Conservation (phyloP, 2,888 invertebrate species). For the Oligia latruncula region DNA sequence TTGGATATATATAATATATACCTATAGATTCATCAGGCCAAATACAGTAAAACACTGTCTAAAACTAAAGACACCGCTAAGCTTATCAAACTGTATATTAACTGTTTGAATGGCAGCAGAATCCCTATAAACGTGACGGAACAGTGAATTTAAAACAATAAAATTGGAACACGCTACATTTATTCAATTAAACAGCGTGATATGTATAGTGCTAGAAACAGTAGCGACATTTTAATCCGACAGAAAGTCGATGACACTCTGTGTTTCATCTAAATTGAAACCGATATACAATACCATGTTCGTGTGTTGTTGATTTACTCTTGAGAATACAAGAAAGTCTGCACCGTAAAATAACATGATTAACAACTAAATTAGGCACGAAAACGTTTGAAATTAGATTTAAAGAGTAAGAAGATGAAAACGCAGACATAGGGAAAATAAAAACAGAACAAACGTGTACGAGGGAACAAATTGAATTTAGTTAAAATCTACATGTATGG, state of each 20-base stretch:
- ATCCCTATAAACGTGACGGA: slow-evolving; percentile 4
- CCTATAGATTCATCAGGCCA: slow-evolving; percentile 18
- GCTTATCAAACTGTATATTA: slow-evolving; percentile 11
- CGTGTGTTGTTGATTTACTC: no score
- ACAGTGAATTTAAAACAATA: slow-evolving; percentile 17
- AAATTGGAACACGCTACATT: slow-evolving; percentile 16
- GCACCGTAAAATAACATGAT: neutral
- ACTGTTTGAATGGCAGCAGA: slow-evolving; percentile 22
- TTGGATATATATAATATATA: slow-evolving; percentile 10
- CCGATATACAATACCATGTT: slow-evolving; percentile 34
- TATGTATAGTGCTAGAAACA: neutral
- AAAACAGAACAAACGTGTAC: slow-evolving; percentile 11
- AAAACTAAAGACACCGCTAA: neutral
- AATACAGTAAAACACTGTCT: slow-evolving; percentile 17
- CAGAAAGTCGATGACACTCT: slow-evolving; percentile 14
- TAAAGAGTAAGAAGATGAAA: slow-evolving; percentile 59
- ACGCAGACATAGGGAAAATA: slow-evolving; percentile 56
- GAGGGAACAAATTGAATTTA: slow-evolving; percentile 44
- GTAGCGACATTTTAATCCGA: slow-evolving; percentile 9
- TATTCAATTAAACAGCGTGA: neutral
- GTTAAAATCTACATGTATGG: slow-evolving; percentile 7
- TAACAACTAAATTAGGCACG: slow-evolving; percentile 65
- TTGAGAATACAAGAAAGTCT: neutral
- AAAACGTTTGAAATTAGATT: slow-evolving; percentile 69
- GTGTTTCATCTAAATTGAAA: slow-evolving; percentile 11